Evolutionary conservation across 2,888 invertebrate species (phyloP).

Genomic region (Latrodectus hesperus): DNA sequence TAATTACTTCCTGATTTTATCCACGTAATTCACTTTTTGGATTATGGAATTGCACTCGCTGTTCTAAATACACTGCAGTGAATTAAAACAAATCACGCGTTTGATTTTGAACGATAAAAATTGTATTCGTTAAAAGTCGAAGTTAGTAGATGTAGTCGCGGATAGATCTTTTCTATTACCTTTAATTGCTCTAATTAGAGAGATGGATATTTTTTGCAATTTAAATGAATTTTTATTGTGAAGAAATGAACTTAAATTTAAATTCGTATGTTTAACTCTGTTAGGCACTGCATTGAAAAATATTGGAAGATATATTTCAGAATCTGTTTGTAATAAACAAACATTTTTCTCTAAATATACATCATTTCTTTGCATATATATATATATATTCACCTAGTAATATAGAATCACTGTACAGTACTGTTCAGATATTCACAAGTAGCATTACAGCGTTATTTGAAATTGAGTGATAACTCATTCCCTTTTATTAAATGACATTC

Average conservation of each 20-base stretch:
- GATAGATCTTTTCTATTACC: too few species aligned
- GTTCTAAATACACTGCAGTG: too few species aligned
- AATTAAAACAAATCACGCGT: too few species aligned
- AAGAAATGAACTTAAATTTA: constrained; percentile 10
- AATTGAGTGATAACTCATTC: neutral
- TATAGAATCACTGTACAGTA: constrained; percentile 4
- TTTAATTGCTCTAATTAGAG: too few species aligned
- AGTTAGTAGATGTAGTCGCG: too few species aligned
- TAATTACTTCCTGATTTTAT: neutral
- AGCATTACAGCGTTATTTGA: neutral
- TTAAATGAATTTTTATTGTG: constrained; percentile 4
- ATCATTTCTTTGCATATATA: constrained; percentile 1
- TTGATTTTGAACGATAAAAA: too few species aligned
- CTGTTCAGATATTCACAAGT: neutral
- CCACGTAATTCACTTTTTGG: too few species aligned
- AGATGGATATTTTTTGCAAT: too few species aligned
- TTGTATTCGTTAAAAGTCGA: too few species aligned
- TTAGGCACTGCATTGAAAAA: constrained; percentile 63
- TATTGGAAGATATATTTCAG: constrained; percentile 59
- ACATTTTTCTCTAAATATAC: constrained; percentile 8
- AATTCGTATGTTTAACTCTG: constrained; percentile 11
- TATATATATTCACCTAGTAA: neutral
- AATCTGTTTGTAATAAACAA: constrained; percentile 24
- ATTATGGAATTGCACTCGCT: too few species aligned
- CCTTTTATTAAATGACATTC: neutral